Conservation (phyloP, 2,888 invertebrate species). For the Ommatoiulus sabulosus region DNA sequence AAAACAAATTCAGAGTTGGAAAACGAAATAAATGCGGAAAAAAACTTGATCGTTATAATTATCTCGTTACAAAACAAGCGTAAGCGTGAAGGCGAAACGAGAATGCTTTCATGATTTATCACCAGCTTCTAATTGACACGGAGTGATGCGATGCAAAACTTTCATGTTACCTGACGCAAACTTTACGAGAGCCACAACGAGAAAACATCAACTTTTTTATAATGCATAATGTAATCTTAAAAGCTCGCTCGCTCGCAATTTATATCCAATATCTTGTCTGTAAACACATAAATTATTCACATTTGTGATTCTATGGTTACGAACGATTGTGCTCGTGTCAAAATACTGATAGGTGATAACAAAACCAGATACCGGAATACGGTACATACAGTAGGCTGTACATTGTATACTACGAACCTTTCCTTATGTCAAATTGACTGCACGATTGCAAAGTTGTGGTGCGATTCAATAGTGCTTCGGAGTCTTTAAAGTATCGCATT, state of each 20-base stretch:
- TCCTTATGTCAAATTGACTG: not conserved
- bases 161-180: not conserved
- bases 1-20: not conserved
- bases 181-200: not conserved
- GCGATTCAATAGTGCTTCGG: not conserved
- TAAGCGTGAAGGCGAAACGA: not conserved
- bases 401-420: not conserved
- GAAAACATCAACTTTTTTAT: not conserved
- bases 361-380: not conserved
- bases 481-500: not conserved
- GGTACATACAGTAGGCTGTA: too few species aligned
- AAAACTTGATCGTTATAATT: constrained; percentile 14
- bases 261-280: too few species aligned
- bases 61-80: constrained; percentile 29
- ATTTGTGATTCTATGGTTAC: too few species aligned
- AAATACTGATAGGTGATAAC: not conserved
- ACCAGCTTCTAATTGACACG: not conserved
- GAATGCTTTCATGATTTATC: not conserved
- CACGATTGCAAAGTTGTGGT: not conserved
- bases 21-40: not conserved
- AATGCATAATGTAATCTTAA: too few species aligned
- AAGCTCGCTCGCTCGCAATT: too few species aligned
- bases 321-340: not conserved
- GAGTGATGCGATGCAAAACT: not conserved
- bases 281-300: too few species aligned